A percentile compares a stretch with the other conserved stretches of the same genome.
Evolutionary conservation across 2,797 vertebrate genomes (phyloP).

Genomic region (Catharus ustulatus): DNA sequence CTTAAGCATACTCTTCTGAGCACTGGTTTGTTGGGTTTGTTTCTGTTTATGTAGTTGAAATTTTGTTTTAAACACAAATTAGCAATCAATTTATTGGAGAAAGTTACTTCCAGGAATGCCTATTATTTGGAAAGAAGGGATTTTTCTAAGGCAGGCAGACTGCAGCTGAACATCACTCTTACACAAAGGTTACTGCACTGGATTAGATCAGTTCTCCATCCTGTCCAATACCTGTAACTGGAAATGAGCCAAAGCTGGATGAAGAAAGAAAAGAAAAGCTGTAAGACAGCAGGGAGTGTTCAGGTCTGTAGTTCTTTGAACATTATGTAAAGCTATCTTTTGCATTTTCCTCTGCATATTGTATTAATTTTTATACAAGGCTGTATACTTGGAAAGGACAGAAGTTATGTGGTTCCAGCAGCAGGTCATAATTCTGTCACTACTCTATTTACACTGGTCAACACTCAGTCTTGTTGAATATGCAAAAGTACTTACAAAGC

Average conservation of each 20-base stretch:
- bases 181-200: neutral
- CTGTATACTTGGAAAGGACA: neutral
- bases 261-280: neutral
- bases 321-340: neutral
- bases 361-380: neutral
- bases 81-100: neutral
- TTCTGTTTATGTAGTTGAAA: fast-evolving
- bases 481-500: neutral
- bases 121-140: neutral
- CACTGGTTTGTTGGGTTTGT: neutral
- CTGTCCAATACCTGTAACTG: too few species aligned
- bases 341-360: neutral
- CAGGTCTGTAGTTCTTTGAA: neutral
- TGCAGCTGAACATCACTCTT: neutral
- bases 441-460: neutral
- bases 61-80: neutral
- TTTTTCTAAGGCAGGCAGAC: neutral
- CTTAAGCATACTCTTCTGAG: neutral
- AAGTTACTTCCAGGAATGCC: neutral
- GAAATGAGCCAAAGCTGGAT: neutral
- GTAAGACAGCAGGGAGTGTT: neutral
- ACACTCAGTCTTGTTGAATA: neutral
- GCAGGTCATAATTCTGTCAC: neutral
- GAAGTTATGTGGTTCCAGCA: neutral
- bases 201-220: neutral